Evolutionary conservation across 64 coral and sea anemone species (phyloP), one percentile per base, ranked within the genome.

Genomic region (Montipora cactus): DNA sequence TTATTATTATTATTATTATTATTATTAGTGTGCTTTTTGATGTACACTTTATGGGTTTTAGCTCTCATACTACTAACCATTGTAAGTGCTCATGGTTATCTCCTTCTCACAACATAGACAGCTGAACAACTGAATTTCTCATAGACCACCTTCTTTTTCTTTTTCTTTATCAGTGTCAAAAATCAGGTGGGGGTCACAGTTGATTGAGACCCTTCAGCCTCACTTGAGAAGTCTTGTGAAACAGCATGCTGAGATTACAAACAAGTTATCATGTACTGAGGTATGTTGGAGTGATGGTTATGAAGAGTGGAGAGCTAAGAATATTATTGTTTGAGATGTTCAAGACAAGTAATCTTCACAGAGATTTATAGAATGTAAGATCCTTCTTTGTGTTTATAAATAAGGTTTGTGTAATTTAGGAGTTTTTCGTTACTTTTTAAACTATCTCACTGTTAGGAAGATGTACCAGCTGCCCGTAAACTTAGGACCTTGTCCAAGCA

Each of bases 201-300:
- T 84, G 37, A 46, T 84, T 14, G 62, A 64, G 4, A 84, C 67
- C 21, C 71, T 93, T 50, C 59, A 87, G 74, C 81, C 84, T 7
- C 91, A 93, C 59, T 78, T 93, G 53, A 62, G 79, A 93, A 79
- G 78, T 18, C 53, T 93, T 67, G 74, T 80, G 67, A 84, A 72
- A 28, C 91, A 93, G 19, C 91, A 93, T 79, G 75, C 45, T 22
- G 77, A 59, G 16, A 87, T 93, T 18, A 87, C 72, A 15, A 37
- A 93, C 8, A 93, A 55, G 66, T 59, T 93, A 44, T 93, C 91
- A 3, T n/a, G 45, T 49, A 84, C 75, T 44, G 74, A 87, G 91
- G 91, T 87, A 79, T 22, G 46, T 12, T 81, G 5, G 4, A 13
- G 44, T 15, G 5, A 16, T 22, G 49, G 0, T 23, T 23, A 15